Conservation (phyloP, 2,797 vertebrate species). For the Lycodopsis pacificus region DNA sequence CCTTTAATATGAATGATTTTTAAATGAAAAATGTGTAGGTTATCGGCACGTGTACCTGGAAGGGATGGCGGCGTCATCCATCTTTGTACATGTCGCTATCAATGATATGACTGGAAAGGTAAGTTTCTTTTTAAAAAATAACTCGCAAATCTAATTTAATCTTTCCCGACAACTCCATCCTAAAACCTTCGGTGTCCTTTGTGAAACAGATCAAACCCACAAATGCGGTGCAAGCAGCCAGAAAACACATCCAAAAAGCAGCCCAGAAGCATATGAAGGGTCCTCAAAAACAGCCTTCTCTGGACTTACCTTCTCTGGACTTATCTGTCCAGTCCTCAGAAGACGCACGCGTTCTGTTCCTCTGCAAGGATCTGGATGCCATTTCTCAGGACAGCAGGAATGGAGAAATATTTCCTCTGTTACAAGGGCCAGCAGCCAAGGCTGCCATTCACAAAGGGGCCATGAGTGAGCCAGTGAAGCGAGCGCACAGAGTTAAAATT, state of each 20-base stretch:
- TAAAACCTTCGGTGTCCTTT: slow-evolving; percentile 40
- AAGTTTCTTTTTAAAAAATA: slow-evolving; percentile 46
- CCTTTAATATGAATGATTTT: background rate
- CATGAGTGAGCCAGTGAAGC: slow-evolving; percentile 88
- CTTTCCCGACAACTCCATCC: background rate
- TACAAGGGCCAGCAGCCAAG: slow-evolving; percentile 69
- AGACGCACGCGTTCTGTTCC: slow-evolving; percentile 86
- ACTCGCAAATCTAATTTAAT: background rate
- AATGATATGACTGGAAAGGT: slow-evolving; percentile 93
- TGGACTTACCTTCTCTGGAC: slow-evolving; percentile 92
- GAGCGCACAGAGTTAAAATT: slow-evolving; percentile 86
- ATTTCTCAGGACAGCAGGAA: slow-evolving; percentile 87
- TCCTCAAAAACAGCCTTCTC: slow-evolving; percentile 86
- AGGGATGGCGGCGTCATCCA: slow-evolving; percentile 95
- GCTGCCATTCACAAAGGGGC: slow-evolving; percentile 80
- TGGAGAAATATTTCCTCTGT: slow-evolving; percentile 63
- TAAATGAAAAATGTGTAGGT: slow-evolving; percentile 76
- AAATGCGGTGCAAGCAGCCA: slow-evolving; percentile 78
- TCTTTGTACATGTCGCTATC: slow-evolving; percentile 94
- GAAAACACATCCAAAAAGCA: slow-evolving; percentile 82
- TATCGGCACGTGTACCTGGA: slow-evolving; percentile 97
- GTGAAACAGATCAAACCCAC: slow-evolving; percentile 77
- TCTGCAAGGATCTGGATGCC: slow-evolving; percentile 84
- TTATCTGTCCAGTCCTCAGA: slow-evolving; percentile 83
- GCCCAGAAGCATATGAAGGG: slow-evolving; percentile 79